phyloP scores from a whole-genome alignment of 2,797 vertebrate species.

The Diplodus sargus region DNA sequence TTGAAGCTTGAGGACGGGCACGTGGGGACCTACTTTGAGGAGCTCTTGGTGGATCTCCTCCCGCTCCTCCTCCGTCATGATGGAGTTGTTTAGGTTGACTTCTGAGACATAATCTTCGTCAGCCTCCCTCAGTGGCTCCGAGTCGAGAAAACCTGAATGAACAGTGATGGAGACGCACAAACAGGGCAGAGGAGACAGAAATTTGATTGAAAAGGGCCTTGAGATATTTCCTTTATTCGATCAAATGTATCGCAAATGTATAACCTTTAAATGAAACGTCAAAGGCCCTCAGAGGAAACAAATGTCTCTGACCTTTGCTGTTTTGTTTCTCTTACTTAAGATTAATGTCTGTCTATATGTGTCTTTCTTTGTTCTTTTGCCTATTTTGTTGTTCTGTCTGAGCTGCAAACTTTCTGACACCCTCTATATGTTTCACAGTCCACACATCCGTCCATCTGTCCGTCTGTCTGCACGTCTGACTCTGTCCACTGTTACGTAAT shows the following conservation, averaged over 20 bases:
- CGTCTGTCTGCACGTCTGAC: constrained; percentile 23
- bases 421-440: background rate
- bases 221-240: too few relatives aligned
- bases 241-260: too few relatives aligned
- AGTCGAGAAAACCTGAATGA: constrained; percentile 90
- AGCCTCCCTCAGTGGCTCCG: constrained; percentile 87
- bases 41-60: constrained; percentile 92
- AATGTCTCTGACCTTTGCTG: background rate
- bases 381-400: constrained; percentile 10
- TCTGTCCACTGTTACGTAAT: constrained; percentile 70
- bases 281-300: background rate
- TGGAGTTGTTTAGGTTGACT: constrained; percentile 86
- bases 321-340: background rate
- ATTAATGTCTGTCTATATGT: background rate
- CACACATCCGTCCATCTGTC: background rate
- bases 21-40: constrained; percentile 85
- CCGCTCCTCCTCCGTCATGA: constrained; percentile 92
- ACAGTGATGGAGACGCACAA: constrained; percentile 7
- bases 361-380: background rate
- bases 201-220: background rate
- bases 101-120: constrained; percentile 90
- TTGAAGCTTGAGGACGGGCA: background rate
- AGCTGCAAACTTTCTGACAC: background rate
- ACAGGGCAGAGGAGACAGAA: background rate
- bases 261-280: background rate